Percentiles rank a stretch among this genome's conserved stretches.
These are phyloP conservation scores for Rhopalosiphum nymphaeae DNA, from an alignment of 2,888 invertebrate genomes.

Conservation along the genomic window DNA sequence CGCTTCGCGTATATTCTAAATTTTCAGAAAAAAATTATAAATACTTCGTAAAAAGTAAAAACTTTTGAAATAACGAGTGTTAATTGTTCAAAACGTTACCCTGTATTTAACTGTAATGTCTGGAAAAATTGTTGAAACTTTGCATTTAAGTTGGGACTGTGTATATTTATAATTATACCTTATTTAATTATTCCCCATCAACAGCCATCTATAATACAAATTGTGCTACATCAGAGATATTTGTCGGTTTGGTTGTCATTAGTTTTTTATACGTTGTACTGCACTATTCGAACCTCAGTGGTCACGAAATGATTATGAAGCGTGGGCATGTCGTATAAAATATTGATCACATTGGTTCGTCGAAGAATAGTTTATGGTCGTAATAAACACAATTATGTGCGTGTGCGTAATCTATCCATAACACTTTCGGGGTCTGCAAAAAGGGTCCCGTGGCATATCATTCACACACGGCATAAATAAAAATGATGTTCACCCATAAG, in stretches of 20 bases:
- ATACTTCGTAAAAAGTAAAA: background rate
- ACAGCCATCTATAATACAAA: background rate
- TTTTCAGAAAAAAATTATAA: background rate
- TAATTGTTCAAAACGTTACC: background rate
- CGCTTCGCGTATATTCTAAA: background rate
- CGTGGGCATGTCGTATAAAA: background rate
- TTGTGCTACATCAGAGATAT: background rate
- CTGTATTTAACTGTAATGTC: background rate
- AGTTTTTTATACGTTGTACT: background rate
- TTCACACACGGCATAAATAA: slow-evolving; percentile 6
- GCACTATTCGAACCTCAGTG: background rate
- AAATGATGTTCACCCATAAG: background rate
- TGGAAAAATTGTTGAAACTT: background rate
- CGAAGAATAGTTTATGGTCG: background rate
- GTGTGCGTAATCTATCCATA: background rate
- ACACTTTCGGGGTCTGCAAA: background rate
- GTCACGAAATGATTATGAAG: too few relatives aligned
- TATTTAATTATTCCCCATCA: background rate
- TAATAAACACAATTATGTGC: slow-evolving; percentile 1
- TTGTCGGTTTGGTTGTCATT: background rate
- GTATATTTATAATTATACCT: background rate
- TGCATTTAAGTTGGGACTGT: background rate
- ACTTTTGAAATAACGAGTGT: background rate
- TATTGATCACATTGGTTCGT: background rate
- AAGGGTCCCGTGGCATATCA: background rate